Conservation (phyloP, 2,888 invertebrate species). For the Lochmaea crataegi region DNA sequence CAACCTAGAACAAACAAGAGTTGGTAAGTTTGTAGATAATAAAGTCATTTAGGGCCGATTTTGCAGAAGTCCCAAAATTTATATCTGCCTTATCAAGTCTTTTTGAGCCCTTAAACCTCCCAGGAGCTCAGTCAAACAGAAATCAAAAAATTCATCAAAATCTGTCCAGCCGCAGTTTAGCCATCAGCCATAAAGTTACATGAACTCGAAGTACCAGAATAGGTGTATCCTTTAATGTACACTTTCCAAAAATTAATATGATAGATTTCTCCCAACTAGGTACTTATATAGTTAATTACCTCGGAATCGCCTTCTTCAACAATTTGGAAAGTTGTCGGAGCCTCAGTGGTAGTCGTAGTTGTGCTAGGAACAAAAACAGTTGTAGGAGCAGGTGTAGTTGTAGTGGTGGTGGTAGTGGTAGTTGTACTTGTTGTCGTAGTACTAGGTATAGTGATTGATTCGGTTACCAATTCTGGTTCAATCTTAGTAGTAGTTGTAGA, state of each 20-base stretch:
- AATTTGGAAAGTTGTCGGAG: slow-evolving; percentile 48
- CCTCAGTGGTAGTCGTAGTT: slow-evolving; percentile 41
- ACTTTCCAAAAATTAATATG: neutral
- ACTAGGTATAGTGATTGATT: slow-evolving; percentile 34
- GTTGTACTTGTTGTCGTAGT: slow-evolving; percentile 54
- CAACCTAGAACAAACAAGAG: slow-evolving; percentile 40
- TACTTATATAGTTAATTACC: slow-evolving; percentile 26
- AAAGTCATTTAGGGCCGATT: neutral
- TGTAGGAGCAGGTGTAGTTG: slow-evolving; percentile 52
- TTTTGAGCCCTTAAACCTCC: no score
- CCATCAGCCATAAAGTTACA: no score
- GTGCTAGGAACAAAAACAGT: slow-evolving; percentile 29
- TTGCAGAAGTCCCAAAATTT: no score
- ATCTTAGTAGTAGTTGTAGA: slow-evolving; percentile 41
- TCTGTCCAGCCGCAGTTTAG: no score
- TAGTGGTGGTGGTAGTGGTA: slow-evolving; percentile 49
- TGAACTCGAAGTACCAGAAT: no score
- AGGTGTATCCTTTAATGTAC: no score
- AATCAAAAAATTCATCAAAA: no score
- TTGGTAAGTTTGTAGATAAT: neutral
- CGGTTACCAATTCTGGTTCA: slow-evolving; percentile 39
- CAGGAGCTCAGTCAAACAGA: no score
- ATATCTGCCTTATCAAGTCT: no score
- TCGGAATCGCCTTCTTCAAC: slow-evolving; percentile 51
- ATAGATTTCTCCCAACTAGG: neutral